phyloP scores from a whole-genome alignment of 2,888 invertebrate genomes.

The Agrilus mali region DNA sequence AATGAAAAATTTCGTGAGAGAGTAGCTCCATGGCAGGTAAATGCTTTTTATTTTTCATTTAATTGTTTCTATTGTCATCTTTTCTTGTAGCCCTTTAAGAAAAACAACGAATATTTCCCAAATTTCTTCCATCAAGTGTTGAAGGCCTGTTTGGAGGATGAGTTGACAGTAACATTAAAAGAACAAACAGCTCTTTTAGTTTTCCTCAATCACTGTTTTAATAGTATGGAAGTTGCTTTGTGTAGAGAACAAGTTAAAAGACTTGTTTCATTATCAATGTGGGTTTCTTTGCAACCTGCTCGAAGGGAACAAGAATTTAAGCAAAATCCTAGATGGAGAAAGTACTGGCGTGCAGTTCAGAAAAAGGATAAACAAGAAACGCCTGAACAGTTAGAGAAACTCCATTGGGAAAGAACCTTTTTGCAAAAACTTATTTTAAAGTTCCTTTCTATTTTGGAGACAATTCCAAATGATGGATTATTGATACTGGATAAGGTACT shows the following conservation, averaged over 20 bases:
- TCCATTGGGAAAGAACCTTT: slow-evolving; percentile 79
- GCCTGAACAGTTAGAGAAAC: slow-evolving; percentile 40
- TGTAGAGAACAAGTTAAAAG: slow-evolving; percentile 83
- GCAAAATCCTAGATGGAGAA: slow-evolving; percentile 77
- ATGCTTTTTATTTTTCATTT: slow-evolving; percentile 4
- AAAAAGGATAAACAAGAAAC: slow-evolving; percentile 66
- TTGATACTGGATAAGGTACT: slow-evolving; percentile 43
- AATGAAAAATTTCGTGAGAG: slow-evolving; percentile 98
- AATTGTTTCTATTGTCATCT: slow-evolving; percentile 2
- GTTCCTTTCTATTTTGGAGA: slow-evolving; percentile 72
- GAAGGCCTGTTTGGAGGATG: slow-evolving; percentile 55
- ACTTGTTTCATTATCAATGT: slow-evolving; percentile 86
- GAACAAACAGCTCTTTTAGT: slow-evolving; percentile 84
- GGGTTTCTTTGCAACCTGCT: slow-evolving; percentile 76
- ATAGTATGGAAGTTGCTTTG: slow-evolving; percentile 91
- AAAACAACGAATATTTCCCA: slow-evolving; percentile 61
- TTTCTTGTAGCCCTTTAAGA: slow-evolving; percentile 56
- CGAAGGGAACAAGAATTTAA: slow-evolving; percentile 79
- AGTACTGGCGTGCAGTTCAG: slow-evolving; percentile 81
- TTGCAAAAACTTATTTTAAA: slow-evolving; percentile 75
- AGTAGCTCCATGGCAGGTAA: slow-evolving; percentile 89
- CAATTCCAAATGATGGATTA: slow-evolving; percentile 51
- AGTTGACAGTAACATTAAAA: slow-evolving; percentile 37
- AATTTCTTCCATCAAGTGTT: slow-evolving; percentile 75
- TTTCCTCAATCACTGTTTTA: slow-evolving; percentile 93